phyloP scores from a whole-genome alignment of 2,797 vertebrate genomes.

The Natrix natrix region DNA sequence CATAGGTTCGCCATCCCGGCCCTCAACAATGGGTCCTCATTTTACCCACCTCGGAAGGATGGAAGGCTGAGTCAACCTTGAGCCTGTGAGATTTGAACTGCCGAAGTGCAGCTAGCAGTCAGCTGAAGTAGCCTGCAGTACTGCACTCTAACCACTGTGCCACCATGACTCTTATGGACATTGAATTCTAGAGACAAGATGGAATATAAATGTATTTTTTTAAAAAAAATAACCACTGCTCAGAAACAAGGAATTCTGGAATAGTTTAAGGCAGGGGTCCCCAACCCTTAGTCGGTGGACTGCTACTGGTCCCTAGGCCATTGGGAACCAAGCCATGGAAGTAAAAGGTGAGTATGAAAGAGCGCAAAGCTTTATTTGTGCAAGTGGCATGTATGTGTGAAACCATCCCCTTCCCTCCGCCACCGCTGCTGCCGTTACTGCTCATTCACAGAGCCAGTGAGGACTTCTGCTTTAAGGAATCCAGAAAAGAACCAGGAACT shows the following conservation, averaged over 20 bases:
- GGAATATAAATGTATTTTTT: neutral
- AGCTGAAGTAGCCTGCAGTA: no score
- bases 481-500: neutral
- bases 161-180: neutral
- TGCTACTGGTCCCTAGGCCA: neutral
- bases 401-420: neutral
- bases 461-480: neutral
- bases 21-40: no score
- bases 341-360: neutral
- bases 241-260: neutral
- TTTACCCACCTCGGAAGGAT: no score
- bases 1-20: no score
- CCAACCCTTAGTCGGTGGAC: neutral
- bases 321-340: neutral
- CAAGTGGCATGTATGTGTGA: neutral
- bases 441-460: neutral
- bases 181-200: neutral
- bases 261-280: neutral
- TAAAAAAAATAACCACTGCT: neutral
- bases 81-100: no score
- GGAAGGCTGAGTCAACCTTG: no score
- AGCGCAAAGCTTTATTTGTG: neutral
- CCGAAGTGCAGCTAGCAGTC: no score
- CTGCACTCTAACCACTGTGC: no score
- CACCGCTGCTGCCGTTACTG: rapidly evolving